phyloP scores from a whole-genome alignment of 2,888 invertebrate genomes.

The Drosophila buzzatii region DNA sequence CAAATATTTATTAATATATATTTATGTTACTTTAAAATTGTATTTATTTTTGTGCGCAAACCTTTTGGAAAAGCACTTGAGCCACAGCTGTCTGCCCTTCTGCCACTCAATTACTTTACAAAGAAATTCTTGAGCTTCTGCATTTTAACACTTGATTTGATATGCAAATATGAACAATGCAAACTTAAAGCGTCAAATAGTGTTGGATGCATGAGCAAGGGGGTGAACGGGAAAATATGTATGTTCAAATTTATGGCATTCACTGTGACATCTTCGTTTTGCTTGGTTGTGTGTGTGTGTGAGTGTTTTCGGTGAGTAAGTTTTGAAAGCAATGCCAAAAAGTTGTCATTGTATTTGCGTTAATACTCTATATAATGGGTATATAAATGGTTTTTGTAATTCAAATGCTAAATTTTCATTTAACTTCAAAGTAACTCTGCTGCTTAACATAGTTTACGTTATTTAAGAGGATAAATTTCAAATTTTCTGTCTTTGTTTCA shows the following conservation, averaged over 20 bases:
- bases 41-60: background rate
- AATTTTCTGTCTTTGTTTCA: background rate
- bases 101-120: slow-evolving; percentile 15
- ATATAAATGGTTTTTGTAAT: background rate
- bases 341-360: slow-evolving; percentile 26
- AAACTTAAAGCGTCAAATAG: slow-evolving; percentile 11
- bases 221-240: slow-evolving; percentile 38
- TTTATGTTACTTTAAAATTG: background rate
- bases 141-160: slow-evolving; percentile 77
- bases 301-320: slow-evolving; percentile 23
- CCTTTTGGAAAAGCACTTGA: background rate
- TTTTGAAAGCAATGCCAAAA: slow-evolving; percentile 45
- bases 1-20: no score
- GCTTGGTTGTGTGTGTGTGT: background rate
- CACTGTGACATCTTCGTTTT: slow-evolving; percentile 38
- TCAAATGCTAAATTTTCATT: no score
- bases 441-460: background rate
- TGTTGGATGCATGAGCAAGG: background rate
- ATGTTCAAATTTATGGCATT: slow-evolving; percentile 72
- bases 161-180: slow-evolving; percentile 73
- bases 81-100: background rate
- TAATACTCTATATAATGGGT: slow-evolving; percentile 29
- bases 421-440: background rate
- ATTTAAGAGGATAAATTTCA: background rate
- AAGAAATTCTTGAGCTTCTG: slow-evolving; percentile 54